Evolutionary conservation across 1,140 invertebrate species (phyloP).

Genomic region (Archegozetes longisetosus): DNA sequence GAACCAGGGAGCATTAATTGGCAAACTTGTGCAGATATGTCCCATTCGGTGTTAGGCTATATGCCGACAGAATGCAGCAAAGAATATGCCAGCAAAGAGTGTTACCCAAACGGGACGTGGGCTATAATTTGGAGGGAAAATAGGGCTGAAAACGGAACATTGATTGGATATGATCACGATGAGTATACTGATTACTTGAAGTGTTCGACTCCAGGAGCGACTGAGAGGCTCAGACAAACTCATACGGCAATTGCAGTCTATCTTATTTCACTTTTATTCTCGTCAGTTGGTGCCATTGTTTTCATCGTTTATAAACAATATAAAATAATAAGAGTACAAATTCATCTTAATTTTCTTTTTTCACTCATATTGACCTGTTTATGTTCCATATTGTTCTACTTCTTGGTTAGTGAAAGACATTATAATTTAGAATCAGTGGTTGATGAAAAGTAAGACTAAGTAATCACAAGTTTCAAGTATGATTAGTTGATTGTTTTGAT

Average conservation of each 20-base stretch:
- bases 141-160: neutral
- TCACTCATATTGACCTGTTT: slow-evolving; percentile 14
- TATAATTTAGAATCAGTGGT: slow-evolving; percentile 7
- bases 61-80: slow-evolving; percentile 7
- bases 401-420: slow-evolving; percentile 10
- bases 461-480: neutral
- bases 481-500: slow-evolving; percentile 1
- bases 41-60: slow-evolving; percentile 6
- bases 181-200: slow-evolving; percentile 11
- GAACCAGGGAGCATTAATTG: neutral
- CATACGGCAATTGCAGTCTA: neutral
- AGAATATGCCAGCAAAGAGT: slow-evolving; percentile 10
- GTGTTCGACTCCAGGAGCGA: slow-evolving; percentile 12
- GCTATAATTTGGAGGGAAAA: slow-evolving; percentile 1
- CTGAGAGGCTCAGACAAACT: neutral
- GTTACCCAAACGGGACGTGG: slow-evolving; percentile 13
- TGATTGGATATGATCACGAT: neutral
- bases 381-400: neutral
- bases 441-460: slow-evolving; percentile 11
- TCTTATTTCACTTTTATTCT: slow-evolving; percentile 6
- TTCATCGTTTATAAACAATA: slow-evolving; percentile 10
- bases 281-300: neutral
- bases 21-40: slow-evolving; percentile 9
- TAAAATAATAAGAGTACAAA: neutral
- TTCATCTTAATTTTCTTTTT: slow-evolving; percentile 16